Evolutionary conservation across 1,140 invertebrate genomes (phyloP).

Genomic region (Drosophila ananassae): DNA sequence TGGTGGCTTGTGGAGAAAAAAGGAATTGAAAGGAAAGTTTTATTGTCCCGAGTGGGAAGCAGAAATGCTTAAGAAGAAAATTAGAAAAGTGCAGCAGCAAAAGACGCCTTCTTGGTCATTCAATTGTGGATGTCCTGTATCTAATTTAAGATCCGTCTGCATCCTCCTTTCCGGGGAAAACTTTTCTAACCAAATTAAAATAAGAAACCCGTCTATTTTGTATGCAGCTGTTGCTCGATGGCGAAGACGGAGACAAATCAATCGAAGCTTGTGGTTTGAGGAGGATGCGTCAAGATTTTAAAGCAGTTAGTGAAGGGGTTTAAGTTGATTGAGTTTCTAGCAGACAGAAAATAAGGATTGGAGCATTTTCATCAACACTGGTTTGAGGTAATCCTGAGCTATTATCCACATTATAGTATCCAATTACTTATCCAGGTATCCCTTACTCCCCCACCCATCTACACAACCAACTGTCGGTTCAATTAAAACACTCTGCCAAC

Average conservation of each 20-base stretch:
- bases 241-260: constrained; percentile 37
- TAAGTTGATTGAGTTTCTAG: constrained; percentile 15
- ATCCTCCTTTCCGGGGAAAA: constrained; percentile 34
- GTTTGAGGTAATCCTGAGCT: too few species aligned
- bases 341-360: background rate
- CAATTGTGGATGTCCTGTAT: constrained; percentile 62
- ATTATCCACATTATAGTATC: background rate
- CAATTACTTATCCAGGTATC: constrained; percentile 6
- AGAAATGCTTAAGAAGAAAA: constrained; percentile 57
- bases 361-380: too few species aligned
- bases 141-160: constrained; percentile 66
- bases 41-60: constrained; percentile 60
- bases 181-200: constrained; percentile 72
- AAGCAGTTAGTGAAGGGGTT: constrained; percentile 27
- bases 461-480: constrained; percentile 40
- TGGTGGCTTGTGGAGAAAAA: constrained; percentile 17
- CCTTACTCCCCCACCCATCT: background rate
- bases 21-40: constrained; percentile 60
- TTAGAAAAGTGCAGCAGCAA: constrained; percentile 57
- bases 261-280: constrained; percentile 26
- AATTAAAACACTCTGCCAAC: constrained; percentile 52
- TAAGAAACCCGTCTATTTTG: constrained; percentile 50
- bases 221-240: constrained; percentile 57
- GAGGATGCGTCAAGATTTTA: constrained; percentile 6
- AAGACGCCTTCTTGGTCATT: constrained; percentile 56